These are phyloP conservation scores for Apis dorsata DNA, from an alignment of 1,140 invertebrate species.

Conservation along the genomic window DNA sequence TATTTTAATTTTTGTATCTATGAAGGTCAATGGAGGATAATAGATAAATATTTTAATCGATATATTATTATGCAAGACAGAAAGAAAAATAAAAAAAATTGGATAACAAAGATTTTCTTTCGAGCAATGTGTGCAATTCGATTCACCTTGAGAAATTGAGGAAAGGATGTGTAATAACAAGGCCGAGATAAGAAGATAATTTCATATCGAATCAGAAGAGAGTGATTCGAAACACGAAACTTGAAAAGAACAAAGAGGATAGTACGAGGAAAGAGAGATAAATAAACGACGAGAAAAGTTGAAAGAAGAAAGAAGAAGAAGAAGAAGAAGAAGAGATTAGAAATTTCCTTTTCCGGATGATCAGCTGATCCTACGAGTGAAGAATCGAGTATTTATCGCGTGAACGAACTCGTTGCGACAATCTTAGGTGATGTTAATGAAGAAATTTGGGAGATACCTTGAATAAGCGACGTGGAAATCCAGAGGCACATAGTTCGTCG, in stretches of 20 bases:
- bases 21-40: no score
- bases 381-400: background rate
- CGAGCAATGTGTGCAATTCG: background rate
- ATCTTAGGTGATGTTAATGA: background rate
- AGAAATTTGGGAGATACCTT: slow-evolving; percentile 27
- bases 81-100: background rate
- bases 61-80: no score
- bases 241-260: background rate
- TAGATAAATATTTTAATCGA: no score
- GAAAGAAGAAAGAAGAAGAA: background rate
- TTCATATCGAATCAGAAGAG: background rate
- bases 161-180: slow-evolving; percentile 2
- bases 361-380: background rate
- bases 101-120: no score
- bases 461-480: background rate
- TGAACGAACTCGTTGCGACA: no score
- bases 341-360: no score
- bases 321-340: no score
- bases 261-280: no score
- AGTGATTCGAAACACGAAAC: background rate
- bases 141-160: slow-evolving; percentile 12
- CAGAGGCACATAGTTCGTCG: slow-evolving; percentile 10
- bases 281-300: background rate
- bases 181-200: slow-evolving; percentile 20
- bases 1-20: no score